Base-by-base conservation (phyloP, 2,113 vertebrate genomes). In the Microcebus murinus region DNA sequence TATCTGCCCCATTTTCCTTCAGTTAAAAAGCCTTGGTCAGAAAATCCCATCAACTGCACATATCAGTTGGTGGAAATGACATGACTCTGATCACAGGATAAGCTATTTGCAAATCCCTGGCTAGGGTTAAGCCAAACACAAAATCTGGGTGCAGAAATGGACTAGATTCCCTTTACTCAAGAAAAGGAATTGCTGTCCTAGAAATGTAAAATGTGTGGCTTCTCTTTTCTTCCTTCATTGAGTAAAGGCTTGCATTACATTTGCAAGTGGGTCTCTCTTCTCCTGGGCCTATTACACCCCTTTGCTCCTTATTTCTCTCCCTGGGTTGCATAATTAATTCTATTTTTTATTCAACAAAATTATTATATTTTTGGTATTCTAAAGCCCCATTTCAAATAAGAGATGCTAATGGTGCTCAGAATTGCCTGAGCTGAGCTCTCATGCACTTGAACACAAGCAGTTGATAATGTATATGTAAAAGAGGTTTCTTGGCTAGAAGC, bases 351-450 rank as follows among this genome's bases (percentile, higher is more conserved):
- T 96, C 90, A 59, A 68, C 87, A 8, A 92, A 98, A 97, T 96
- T 76, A 98, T 98, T 98, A 96, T 95, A 95, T 94, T 97, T 97
- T 97, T 94, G 85, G 94, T 88, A 96, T 96, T 97, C 90, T 92
- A 97, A 97, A 97, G 85, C 52, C 83, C 45, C 81, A 97, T 97
- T 97, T 98, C 93, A 98, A 97, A 96, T 71, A 98, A 87, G 63
- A 98, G 92, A 97, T 97, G 94, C 80, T 97, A 96, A 98, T 79
- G 57, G 92, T 94, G 50, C 23, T 94, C 87, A 96, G 73, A 97
- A 93, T 97, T 98, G 95, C 96, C 86, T 91, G 70, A 97, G 45
- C 91, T 89, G 77, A 96, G 87, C 76, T 97, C 95, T 96, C 89
- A 36, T 31, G 65, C 73, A 77, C 86, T 95, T 87, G 93, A 94